These are phyloP conservation scores for Zootermopsis nevadensis DNA, from an alignment of 2,888 invertebrate species.

Conservation along the genomic window DNA sequence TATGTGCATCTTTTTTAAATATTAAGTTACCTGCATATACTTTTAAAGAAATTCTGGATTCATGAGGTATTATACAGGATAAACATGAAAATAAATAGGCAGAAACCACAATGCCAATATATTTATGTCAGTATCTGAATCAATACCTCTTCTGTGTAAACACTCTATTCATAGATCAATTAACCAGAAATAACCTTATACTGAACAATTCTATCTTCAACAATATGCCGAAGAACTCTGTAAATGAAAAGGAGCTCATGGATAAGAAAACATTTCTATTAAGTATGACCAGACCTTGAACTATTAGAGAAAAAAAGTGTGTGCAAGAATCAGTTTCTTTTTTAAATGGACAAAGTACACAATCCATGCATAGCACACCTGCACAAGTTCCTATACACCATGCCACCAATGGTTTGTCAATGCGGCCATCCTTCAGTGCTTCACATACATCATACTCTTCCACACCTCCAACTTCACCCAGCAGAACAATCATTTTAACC, in stretches of 20 bases:
- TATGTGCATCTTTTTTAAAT: too few relatives aligned
- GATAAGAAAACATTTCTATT: not conserved
- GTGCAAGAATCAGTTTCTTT: not conserved
- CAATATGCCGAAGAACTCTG: not conserved
- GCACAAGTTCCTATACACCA: slow-evolving; percentile 98
- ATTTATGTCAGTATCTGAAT: too few relatives aligned
- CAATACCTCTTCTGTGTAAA: too few relatives aligned
- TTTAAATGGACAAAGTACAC: not conserved
- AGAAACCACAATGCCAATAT: too few relatives aligned
- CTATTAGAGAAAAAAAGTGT: not conserved
- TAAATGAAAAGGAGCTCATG: not conserved
- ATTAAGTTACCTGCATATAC: too few relatives aligned
- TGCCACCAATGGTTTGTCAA: slow-evolving; percentile 95
- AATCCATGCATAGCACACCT: slow-evolving; percentile 62
- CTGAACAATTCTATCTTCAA: too few relatives aligned
- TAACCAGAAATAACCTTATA: too few relatives aligned
- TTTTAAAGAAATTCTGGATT: too few relatives aligned
- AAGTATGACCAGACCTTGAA: not conserved
- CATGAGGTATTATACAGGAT: too few relatives aligned
- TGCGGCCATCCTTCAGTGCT: slow-evolving; percentile 80
- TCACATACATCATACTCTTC: slow-evolving; percentile 97
- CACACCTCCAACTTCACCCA: slow-evolving; percentile 98
- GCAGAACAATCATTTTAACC: slow-evolving; percentile 93
- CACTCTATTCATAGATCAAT: too few relatives aligned
- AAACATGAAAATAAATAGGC: too few relatives aligned